These are phyloP conservation scores for Telenomus remus DNA, from an alignment of 1,140 invertebrate genomes.

Conservation along the genomic window DNA sequence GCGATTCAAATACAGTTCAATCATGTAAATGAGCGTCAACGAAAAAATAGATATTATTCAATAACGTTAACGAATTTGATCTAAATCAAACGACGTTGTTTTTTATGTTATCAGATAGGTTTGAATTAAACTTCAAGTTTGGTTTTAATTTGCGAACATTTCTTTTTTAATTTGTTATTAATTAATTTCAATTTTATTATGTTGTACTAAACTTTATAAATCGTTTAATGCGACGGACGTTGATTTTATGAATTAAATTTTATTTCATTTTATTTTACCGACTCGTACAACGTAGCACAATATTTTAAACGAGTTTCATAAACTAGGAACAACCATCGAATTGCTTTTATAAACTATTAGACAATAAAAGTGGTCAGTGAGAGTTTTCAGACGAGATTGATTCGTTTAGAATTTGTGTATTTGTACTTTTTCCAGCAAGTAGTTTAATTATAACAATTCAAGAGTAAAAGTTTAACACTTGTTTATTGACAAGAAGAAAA, in stretches of 20 bases:
- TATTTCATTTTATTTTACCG: too few relatives aligned
- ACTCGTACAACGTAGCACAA: slow-evolving; percentile 15
- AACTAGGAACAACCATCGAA: slow-evolving; percentile 21
- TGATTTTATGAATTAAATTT: too few relatives aligned
- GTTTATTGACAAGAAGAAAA: not conserved
- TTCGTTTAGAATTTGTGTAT: slow-evolving; percentile 2
- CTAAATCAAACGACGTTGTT: too few relatives aligned
- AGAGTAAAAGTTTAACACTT: not conserved
- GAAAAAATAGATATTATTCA: too few relatives aligned
- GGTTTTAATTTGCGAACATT: too few relatives aligned
- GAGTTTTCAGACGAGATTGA: slow-evolving; percentile 13
- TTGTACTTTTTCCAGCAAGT: slow-evolving; percentile 20
- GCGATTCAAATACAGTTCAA: too few relatives aligned
- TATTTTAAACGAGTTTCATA: slow-evolving; percentile 7
- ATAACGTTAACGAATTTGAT: too few relatives aligned
- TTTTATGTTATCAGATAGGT: too few relatives aligned
- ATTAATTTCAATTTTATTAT: not conserved
- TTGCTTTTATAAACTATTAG: slow-evolving; percentile 33
- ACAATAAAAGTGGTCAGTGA: slow-evolving; percentile 44
- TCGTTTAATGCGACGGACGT: too few relatives aligned
- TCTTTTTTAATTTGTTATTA: not conserved
- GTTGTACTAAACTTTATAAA: not conserved
- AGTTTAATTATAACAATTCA: slow-evolving; percentile 1
- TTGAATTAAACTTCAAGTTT: too few relatives aligned
- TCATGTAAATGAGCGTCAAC: too few relatives aligned